A percentile compares a stretch with the other conserved stretches of the same genome.
These are phyloP conservation scores for Drosophila melanica DNA, from an alignment of 1,140 invertebrate species.

Conservation along the genomic window DNA sequence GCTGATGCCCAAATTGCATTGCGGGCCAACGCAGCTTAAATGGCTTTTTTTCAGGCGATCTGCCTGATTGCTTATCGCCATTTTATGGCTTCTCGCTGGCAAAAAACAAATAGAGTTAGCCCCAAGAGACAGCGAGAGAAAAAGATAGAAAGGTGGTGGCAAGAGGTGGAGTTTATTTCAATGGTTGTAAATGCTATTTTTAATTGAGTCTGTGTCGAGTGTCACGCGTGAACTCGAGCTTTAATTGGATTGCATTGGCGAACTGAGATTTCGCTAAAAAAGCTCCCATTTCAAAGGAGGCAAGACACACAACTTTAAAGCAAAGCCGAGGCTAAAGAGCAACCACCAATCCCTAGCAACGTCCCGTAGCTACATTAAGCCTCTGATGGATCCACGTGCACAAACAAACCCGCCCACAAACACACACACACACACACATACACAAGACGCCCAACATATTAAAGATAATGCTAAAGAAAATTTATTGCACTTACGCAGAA, in stretches of 20 bases:
- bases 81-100: conserved; percentile 49
- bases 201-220: conserved; percentile 46
- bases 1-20: conserved; percentile 67
- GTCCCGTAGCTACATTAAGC: conserved; percentile 12
- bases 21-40: conserved; percentile 43
- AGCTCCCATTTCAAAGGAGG: conserved; percentile 3
- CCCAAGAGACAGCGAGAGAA: not conserved
- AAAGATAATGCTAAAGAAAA: conserved; percentile 72
- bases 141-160: too few species aligned
- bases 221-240: conserved; percentile 26
- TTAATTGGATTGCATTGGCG: conserved; percentile 44
- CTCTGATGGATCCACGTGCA: conserved; percentile 20
- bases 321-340: not conserved
- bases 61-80: conserved; percentile 42
- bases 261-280: conserved; percentile 24
- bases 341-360: not conserved
- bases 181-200: conserved; percentile 34
- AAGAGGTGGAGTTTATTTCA: conserved; percentile 14
- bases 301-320: conserved; percentile 24
- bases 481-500: conserved; percentile 70
- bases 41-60: conserved; percentile 21
- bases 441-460: conserved; percentile 42
- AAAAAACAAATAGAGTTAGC: conserved; percentile 13
- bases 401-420: not conserved
- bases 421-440: conserved; percentile 4